Percentiles rank a stretch among this genome's conserved stretches.
phyloP scores from a whole-genome alignment of 2,797 vertebrate species.

The Glyptemys insculpta region DNA sequence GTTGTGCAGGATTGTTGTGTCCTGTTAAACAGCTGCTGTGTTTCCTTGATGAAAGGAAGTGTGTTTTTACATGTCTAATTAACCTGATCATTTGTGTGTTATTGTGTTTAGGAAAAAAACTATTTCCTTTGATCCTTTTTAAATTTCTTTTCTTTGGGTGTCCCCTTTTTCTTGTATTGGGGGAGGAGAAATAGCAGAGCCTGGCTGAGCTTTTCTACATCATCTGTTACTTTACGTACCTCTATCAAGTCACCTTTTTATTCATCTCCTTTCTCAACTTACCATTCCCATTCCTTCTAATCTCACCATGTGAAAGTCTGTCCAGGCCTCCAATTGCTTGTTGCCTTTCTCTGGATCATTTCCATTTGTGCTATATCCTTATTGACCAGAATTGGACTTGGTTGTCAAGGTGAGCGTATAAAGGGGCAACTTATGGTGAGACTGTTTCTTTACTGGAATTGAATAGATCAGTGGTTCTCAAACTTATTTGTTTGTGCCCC shows the following conservation, averaged over 20 bases:
- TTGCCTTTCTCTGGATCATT: neutral
- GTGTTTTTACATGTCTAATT: neutral
- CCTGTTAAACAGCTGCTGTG: neutral
- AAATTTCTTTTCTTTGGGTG: neutral
- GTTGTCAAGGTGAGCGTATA: neutral
- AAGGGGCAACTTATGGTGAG: neutral
- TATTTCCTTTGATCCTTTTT: neutral
- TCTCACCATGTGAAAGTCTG: neutral
- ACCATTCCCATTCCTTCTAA: neutral
- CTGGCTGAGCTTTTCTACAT: neutral
- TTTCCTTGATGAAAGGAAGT: neutral
- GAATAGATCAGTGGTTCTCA: neutral
- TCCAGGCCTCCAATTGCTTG: neutral
- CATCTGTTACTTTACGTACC: neutral
- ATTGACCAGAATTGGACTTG: neutral
- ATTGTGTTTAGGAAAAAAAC: neutral
- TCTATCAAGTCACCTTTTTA: neutral
- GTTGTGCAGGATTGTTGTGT: neutral
- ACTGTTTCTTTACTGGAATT: neutral
- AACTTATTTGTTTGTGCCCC: too few relatives aligned
- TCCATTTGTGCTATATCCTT: fast-evolving
- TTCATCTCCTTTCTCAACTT: neutral
- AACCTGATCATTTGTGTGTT: neutral
- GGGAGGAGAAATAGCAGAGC: neutral
- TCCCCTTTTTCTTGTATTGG: neutral